phyloP scores from a whole-genome alignment of 2,797 vertebrate genomes.

The Aulostomus chinensis region DNA sequence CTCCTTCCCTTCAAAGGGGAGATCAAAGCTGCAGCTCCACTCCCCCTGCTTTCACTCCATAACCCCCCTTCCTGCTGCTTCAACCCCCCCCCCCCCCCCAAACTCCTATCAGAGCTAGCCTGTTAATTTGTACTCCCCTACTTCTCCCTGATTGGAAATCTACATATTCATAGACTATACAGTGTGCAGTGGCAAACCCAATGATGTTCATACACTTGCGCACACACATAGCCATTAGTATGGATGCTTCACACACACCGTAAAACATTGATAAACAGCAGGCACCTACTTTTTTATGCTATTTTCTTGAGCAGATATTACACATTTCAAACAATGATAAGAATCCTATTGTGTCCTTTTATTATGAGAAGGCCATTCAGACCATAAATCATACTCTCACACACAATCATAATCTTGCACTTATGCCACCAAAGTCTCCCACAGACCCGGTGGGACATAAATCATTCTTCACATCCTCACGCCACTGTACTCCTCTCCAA shows the following conservation, averaged over 20 bases:
- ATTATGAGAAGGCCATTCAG: constrained; percentile 26
- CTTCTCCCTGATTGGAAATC: constrained; percentile 42
- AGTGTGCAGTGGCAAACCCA: constrained; percentile 5
- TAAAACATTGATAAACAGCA: neutral
- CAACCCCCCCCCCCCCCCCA: constrained; percentile 1
- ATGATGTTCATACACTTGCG: neutral
- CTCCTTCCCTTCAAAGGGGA: constrained; percentile 65
- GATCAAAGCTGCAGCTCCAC: constrained; percentile 64
- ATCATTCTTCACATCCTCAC: constrained; percentile 43
- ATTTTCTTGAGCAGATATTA: constrained; percentile 18
- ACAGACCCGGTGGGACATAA: constrained; percentile 37
- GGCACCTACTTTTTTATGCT: neutral
- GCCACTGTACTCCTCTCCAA: constrained; percentile 24
- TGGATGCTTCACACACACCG: neutral
- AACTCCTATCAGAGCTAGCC: constrained; percentile 30
- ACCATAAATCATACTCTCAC: constrained; percentile 43
- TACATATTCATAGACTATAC: constrained; percentile 44
- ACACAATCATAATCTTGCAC: constrained; percentile 11
- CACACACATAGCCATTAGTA: neutral
- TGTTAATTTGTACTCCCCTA: constrained; percentile 43
- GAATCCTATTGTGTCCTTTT: constrained; percentile 25
- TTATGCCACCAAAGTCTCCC: constrained; percentile 13
- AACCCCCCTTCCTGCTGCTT: constrained; percentile 6
- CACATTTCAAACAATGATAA: constrained; percentile 37
- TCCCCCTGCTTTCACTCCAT: constrained; percentile 9